Base-by-base conservation (phyloP, 2,797 vertebrate genomes). In the Geotrypetes seraphini region DNA sequence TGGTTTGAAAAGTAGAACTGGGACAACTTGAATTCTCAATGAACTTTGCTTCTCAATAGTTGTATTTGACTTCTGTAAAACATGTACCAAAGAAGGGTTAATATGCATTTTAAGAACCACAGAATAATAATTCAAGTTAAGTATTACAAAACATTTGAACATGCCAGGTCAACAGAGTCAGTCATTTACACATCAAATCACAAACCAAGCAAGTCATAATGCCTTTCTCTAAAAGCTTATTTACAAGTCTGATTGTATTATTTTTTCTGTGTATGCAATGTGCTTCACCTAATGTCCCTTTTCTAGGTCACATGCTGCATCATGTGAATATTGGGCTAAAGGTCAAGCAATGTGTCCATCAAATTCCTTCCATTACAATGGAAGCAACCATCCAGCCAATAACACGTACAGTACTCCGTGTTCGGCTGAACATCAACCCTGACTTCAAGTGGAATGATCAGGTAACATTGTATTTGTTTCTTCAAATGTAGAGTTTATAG, bases 371-470 rank as follows among this genome's bases (percentile, higher is more conserved):
- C 7, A 74, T 99, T 57, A 45, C 64, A 12, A 86, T 99, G 90
- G 93, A 98, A 69, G 93, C 91, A 27, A 83, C 57, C 3, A 89
- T 97, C 64, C 96, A 99, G 51, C 96, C 96, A 57, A 98, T 99
- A 73, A 99, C 96, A 7, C 84, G 92, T 55, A 98, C 93, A 0
- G 93, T 98, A 18, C 78, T 98, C 7, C 82, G 92, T 2, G 91
- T 99, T 5, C 86, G 89, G 5, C 84, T 99, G 19, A 61, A 36
- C 38, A 59, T 99, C 50, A 68, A 71, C 36, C 85, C 92, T 2
- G 96, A 97, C 71, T 99, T 97, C 58, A 86, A 75, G 4, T 98
- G 96, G 96, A 88, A 72, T 1, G 95, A 99, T 75, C 93, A 96
- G 92, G 96, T 97, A 82, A 63, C 9, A 9, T 7, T 8, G n/a